Conservation (phyloP, 2,888 invertebrate genomes). For the Tromatobia lineatoria region DNA sequence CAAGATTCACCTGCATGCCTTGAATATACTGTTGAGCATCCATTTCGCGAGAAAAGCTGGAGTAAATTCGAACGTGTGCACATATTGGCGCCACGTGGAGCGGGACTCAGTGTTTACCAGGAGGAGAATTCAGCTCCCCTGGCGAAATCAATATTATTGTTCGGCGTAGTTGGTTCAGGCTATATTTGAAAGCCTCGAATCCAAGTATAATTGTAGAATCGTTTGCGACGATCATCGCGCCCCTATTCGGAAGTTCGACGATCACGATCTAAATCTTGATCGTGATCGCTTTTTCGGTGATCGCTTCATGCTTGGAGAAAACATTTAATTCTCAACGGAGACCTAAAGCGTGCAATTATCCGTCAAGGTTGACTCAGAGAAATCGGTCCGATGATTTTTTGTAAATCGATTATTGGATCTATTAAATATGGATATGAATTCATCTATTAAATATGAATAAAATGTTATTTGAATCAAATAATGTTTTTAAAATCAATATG, state of each 20-base stretch:
- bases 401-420: too few species aligned
- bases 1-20: background rate
- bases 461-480: too few species aligned
- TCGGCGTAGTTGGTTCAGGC: constrained; percentile 72
- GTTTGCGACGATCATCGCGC: constrained; percentile 7
- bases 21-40: background rate
- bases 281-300: constrained; percentile 28
- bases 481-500: too few species aligned
- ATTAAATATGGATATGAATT: too few species aligned
- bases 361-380: too few species aligned
- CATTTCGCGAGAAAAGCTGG: constrained; percentile 9
- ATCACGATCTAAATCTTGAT: constrained; percentile 53
- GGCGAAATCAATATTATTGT: constrained; percentile 83
- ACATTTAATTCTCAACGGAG: background rate
- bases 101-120: constrained; percentile 81
- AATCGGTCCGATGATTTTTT: too few species aligned
- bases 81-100: constrained; percentile 82
- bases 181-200: constrained; percentile 78
- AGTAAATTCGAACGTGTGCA: constrained; percentile 60
- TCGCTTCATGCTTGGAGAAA: background rate
- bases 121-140: constrained; percentile 79
- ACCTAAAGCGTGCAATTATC: background rate
- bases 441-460: too few species aligned
- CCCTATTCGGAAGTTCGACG: constrained; percentile 14
- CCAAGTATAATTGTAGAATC: constrained; percentile 53